A percentile compares a stretch with the other conserved stretches of the same genome.
Evolutionary conservation across 2,113 vertebrate genomes (phyloP).

Genomic region (Brachyistius frenatus): DNA sequence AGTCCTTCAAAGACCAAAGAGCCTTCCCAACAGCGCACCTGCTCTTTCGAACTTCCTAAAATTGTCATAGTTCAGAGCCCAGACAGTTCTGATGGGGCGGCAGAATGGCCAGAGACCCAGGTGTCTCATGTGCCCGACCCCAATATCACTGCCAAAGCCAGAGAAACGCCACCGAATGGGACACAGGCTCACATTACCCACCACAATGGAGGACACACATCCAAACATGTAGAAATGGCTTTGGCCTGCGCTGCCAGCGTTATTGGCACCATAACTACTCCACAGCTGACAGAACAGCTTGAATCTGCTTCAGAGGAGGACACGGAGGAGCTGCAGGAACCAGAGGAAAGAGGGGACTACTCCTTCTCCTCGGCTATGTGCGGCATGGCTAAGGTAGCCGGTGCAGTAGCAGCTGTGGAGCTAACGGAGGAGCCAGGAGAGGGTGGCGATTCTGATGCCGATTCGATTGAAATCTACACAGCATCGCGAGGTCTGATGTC

Average conservation of each 20-base stretch:
- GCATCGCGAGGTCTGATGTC: constrained; percentile 85
- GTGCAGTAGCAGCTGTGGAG: constrained; percentile 90
- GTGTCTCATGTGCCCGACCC: constrained; percentile 76
- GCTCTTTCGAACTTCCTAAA: constrained; percentile 94
- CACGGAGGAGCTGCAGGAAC: constrained; percentile 54
- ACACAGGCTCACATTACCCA: constrained; percentile 30
- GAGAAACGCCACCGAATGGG: constrained; percentile 61
- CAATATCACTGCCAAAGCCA: constrained; percentile 61
- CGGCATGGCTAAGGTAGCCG: constrained; percentile 92
- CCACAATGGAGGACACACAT: constrained; percentile 59
- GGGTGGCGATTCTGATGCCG: constrained; percentile 44
- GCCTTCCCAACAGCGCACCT: constrained; percentile 76
- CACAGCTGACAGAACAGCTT: constrained; percentile 89
- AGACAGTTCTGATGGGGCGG: constrained; percentile 86
- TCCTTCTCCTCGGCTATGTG: constrained; percentile 92
- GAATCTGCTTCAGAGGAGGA: constrained; percentile 81
- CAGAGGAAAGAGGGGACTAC: constrained; percentile 76
- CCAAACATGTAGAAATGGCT: constrained; percentile 90
- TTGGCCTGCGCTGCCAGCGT: constrained; percentile 93
- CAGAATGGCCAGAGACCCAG: constrained; percentile 86
- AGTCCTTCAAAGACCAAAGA: constrained; percentile 73
- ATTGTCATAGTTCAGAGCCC: constrained; percentile 97
- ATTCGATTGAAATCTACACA: constrained; percentile 73
- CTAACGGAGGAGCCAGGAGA: constrained; percentile 81
- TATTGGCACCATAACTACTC: constrained; percentile 93